Percentiles rank a stretch among this genome's conserved stretches.
phyloP scores from a whole-genome alignment of 2,113 vertebrate genomes.

The Xyliphius kryptos region DNA sequence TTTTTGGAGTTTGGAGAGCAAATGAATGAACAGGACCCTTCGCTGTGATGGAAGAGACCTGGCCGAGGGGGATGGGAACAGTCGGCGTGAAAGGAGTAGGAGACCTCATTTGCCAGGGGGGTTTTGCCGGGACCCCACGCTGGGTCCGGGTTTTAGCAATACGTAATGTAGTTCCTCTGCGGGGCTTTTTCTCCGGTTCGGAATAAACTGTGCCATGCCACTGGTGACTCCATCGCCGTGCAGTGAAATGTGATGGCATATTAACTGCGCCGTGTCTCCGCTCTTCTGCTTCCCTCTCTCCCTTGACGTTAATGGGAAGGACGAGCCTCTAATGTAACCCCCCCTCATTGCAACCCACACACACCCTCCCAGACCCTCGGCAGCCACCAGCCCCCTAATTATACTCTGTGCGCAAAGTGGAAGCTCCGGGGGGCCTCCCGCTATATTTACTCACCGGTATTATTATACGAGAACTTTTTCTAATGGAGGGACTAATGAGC shows the following conservation, averaged over 20 bases:
- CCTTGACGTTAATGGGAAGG: not conserved
- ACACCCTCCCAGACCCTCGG: not conserved
- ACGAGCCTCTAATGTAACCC: not conserved
- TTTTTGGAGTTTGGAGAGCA: conserved; percentile 7
- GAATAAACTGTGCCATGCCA: conserved; percentile 1
- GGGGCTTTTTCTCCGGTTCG: not conserved
- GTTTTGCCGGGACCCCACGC: not conserved
- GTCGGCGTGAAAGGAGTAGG: conserved; percentile 6
- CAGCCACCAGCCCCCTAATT: conserved; percentile 16
- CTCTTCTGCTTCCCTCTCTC: not conserved
- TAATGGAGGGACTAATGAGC: conserved; percentile 8
- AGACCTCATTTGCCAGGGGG: not conserved
- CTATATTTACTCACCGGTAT: conserved; percentile 9
- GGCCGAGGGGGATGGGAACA: conserved; percentile 8
- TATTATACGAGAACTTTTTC: conserved; percentile 6
- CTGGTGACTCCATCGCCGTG: conserved; percentile 6
- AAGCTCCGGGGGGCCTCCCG: not conserved
- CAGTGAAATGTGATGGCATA: conserved; percentile 5
- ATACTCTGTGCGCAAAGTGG: conserved; percentile 7
- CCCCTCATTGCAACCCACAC: too few species aligned
- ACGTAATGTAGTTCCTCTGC: conserved; percentile 3
- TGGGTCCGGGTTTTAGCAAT: not conserved
- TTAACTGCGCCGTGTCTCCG: not conserved
- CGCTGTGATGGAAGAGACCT: not conserved
- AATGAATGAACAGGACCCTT: conserved; percentile 6